These are phyloP conservation scores for Nyctereutes procyonoides DNA, from an alignment of 2,113 vertebrate species.

Conservation along the genomic window DNA sequence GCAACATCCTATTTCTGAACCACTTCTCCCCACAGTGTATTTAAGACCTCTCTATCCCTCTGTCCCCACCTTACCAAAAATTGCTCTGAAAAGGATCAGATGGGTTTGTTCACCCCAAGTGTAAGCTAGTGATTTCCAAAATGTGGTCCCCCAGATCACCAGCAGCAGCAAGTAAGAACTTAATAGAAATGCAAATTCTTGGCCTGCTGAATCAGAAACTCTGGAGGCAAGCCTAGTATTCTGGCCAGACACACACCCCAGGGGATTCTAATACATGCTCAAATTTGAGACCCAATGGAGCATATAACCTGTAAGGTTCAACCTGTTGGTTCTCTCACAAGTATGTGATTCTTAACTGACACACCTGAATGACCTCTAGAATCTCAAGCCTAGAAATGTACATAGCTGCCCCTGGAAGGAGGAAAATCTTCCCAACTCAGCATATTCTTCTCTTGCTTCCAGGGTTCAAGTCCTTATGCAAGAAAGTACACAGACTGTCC, in stretches of 20 bases:
- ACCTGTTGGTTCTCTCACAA: neutral
- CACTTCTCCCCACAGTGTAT: neutral
- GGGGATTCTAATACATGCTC: neutral
- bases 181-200: neutral
- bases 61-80: neutral
- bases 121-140: neutral
- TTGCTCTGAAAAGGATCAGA: neutral
- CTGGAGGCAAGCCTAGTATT: neutral
- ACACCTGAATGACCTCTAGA: neutral
- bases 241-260: neutral
- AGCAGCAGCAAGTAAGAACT: neutral
- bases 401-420: neutral
- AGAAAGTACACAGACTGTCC: neutral
- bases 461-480: neutral
- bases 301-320: neutral
- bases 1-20: neutral
- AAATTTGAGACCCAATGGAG: neutral
- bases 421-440: neutral
- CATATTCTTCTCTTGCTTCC: neutral
- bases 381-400: constrained; percentile 23
- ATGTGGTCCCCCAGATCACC: neutral
- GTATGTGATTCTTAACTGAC: neutral
- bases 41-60: neutral
- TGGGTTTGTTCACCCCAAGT: neutral
- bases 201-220: constrained; percentile 29